Percentiles rank a stretch among this genome's conserved stretches.
These are phyloP conservation scores for Ephestia elutella DNA, from an alignment of 1,140 invertebrate species.

Conservation along the genomic window DNA sequence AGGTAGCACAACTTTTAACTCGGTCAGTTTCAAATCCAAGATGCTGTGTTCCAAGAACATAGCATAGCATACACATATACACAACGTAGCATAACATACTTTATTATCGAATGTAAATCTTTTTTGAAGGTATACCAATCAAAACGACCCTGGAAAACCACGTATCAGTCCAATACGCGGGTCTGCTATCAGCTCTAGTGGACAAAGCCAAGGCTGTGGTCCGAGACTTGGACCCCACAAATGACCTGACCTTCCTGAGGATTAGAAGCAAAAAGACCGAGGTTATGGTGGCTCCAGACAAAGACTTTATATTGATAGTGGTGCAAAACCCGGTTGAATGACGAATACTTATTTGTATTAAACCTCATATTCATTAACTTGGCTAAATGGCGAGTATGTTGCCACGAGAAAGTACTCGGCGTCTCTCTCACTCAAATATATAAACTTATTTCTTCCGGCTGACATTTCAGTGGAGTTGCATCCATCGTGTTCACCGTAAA, in stretches of 20 bases:
- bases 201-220: constrained; percentile 83
- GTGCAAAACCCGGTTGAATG: constrained; percentile 78
- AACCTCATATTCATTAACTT: not conserved
- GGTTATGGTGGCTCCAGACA: constrained; percentile 91
- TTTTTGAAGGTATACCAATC: constrained; percentile 77
- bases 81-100: too few species aligned
- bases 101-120: too few species aligned
- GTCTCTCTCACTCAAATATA: too few species aligned
- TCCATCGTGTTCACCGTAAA: too few species aligned
- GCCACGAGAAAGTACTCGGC: too few species aligned
- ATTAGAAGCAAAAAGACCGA: constrained; percentile 93
- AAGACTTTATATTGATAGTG: constrained; percentile 81
- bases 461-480: too few species aligned
- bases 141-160: constrained; percentile 85
- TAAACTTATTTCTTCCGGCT: too few species aligned
- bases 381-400: too few species aligned
- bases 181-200: constrained; percentile 79
- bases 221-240: constrained; percentile 84
- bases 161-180: constrained; percentile 82
- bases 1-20: too few species aligned
- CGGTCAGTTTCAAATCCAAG: too few species aligned
- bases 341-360: constrained; percentile 21
- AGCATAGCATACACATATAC: too few species aligned
- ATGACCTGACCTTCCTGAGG: constrained; percentile 87
- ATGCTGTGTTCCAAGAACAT: too few species aligned